These are phyloP conservation scores for Brenthis hecate DNA, from an alignment of 2,888 invertebrate genomes.

Conservation along the genomic window DNA sequence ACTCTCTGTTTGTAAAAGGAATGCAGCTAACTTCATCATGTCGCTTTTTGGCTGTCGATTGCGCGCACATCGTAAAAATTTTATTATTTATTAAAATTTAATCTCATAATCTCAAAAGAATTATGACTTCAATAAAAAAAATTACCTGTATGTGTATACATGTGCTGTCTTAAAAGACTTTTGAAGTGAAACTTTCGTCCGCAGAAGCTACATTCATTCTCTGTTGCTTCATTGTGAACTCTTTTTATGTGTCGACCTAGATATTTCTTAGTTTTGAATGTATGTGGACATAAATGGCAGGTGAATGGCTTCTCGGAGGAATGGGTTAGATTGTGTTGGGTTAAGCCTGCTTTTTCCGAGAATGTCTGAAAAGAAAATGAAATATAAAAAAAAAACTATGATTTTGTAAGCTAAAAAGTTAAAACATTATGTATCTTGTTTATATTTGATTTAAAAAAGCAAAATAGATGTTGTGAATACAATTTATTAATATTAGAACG, in stretches of 20 bases:
- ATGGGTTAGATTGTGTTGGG: slow-evolving; percentile 49
- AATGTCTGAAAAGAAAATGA: slow-evolving; percentile 47
- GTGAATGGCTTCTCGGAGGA: slow-evolving; percentile 41
- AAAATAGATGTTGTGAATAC: too few relatives aligned
- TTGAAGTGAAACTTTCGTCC: slow-evolving; percentile 53
- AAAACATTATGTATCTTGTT: too few relatives aligned
- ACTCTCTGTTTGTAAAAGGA: too few relatives aligned
- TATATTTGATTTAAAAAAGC: too few relatives aligned
- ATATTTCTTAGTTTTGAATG: slow-evolving; percentile 54
- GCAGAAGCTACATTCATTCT: slow-evolving; percentile 51
- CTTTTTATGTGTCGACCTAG: slow-evolving; percentile 48
- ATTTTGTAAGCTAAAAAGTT: too few relatives aligned
- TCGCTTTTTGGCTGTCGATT: too few relatives aligned
- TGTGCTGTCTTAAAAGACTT: slow-evolving; percentile 48
- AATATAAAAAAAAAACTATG: too few relatives aligned
- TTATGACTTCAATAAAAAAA: neutral
- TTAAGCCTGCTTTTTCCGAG: slow-evolving; percentile 39
- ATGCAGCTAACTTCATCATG: too few relatives aligned
- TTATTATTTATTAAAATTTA: too few relatives aligned
- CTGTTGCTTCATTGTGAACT: slow-evolving; percentile 42
- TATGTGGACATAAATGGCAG: slow-evolving; percentile 53
- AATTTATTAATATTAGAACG: too few relatives aligned
- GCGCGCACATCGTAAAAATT: too few relatives aligned
- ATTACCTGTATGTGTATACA: slow-evolving; percentile 56
- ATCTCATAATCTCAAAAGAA: too few relatives aligned